Percentiles rank a stretch among this genome's conserved stretches.
Conservation (phyloP, 1,140 invertebrate species). For the Halesus radiatus region DNA sequence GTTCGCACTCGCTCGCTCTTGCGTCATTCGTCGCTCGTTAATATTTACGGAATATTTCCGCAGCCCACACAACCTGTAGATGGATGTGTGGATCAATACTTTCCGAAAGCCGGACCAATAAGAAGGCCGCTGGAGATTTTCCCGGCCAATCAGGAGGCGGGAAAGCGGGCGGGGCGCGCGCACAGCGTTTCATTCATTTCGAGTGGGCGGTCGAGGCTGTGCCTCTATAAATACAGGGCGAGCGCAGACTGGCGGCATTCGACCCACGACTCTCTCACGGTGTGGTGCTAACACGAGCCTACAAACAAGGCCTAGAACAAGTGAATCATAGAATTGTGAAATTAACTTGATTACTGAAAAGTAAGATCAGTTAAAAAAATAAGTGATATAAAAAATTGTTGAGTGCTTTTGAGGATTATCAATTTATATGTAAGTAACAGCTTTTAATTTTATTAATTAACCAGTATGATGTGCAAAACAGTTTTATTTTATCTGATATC, state of each 20-base stretch:
- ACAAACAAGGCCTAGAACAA: conserved; percentile 1
- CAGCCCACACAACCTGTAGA: conserved; percentile 58
- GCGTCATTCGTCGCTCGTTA: conserved; percentile 50
- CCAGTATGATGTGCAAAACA: no score
- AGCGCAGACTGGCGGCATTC: conserved; percentile 40
- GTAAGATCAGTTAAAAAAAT: conserved; percentile 7
- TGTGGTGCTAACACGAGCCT: neutral
- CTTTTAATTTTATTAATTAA: no score
- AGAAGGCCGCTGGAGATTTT: conserved; percentile 70
- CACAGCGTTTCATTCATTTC: conserved; percentile 67
- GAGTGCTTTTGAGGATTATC: neutral
- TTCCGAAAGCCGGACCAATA: conserved; percentile 45
- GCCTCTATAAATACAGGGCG: conserved; percentile 70
- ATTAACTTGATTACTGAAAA: conserved; percentile 15
- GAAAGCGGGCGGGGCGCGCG: conserved; percentile 58
- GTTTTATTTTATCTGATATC: neutral
- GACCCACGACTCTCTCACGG: conserved; percentile 30
- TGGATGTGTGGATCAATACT: conserved; percentile 52
- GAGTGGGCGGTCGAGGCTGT: conserved; percentile 72
- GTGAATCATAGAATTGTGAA: conserved; percentile 14
- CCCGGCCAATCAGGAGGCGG: conserved; percentile 68
- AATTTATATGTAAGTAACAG: no score
- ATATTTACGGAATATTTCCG: conserved; percentile 55
- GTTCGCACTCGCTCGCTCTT: conserved; percentile 42
- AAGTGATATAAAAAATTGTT: conserved; percentile 10